Evolutionary conservation across 1,140 invertebrate genomes (phyloP), one percentile per base, ranked within the genome.

Genomic region (Thrips palmi): DNA sequence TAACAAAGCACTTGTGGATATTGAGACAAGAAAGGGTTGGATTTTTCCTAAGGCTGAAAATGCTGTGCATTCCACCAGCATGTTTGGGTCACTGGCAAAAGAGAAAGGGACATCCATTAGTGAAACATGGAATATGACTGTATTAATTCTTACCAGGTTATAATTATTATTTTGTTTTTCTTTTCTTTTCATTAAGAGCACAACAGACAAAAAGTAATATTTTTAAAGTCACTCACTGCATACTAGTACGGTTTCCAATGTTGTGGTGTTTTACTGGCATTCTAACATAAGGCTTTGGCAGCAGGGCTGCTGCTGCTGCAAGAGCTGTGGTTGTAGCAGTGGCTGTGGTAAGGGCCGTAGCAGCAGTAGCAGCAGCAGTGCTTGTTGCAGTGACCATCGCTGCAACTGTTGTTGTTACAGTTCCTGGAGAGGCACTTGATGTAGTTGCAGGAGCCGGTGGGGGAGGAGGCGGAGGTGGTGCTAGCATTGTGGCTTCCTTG

Each of bases 11-110:
- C 87, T 91, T 3, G 85, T 83, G 34, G 79, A 77, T 37, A 92
- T 70, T n/a, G 83, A 79, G 1, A 93, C 72, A 18, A 82, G 60
- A 55, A 93, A 93, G 27, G 88, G 88, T 55, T 93, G 88, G 35
- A 91, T 76, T 62, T 89, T 87, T 1, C 82, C 81, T 43, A 87
- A 58, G 29, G 74, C 75, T 37, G 75, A 78, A 54, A 92, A 94
- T 37, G 84, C 75, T 10, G 82, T 76, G 44, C 83, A 75, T 60
- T 88, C 81, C 12, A 93, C 80, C 49, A 91, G 65, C 46, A 79
- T 84, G 51, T 84, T 85, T 37, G 75, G 72, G 60, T 89, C 82
- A 65, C 84, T 89, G 53, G 21, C 68, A 61, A 59, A 54, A 47
- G 42, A 48, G 50, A 17, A 36, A 6, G 29, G 14, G 12, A 35